Evolutionary conservation across 2,888 invertebrate species (phyloP), one percentile per base, ranked within the genome.

Genomic region (Tolmerus cingulatus): DNA sequence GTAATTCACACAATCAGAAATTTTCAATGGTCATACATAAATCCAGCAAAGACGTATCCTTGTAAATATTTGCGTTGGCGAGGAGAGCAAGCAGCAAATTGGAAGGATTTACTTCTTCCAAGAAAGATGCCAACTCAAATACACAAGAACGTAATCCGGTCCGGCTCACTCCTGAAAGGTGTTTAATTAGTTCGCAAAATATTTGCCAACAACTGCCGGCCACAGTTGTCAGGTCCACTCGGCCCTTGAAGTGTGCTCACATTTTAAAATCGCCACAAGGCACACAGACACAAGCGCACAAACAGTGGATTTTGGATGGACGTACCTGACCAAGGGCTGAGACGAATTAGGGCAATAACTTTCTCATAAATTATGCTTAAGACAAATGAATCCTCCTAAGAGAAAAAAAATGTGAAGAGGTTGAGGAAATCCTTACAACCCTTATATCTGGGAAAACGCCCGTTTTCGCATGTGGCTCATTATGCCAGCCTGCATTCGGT

Each of bases 171-270:
- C 74, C 46, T 55, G 55, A 43, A 85, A 74, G 85, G 78, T 78
- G 78, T 86, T 86, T 86, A 86, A 86, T 86, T 86, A 86, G 86
- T 86, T 78, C 86, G 34, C 78, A 86, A 86, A 86, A 86, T 86
- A 86, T 86, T 86, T 86, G 78, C 66, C 16, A 40, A 74, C 74
- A 23, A 85, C 85, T 85, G 84, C 40, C 74, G 19, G 23, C 78
- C 78, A 27, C 43, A 40, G 30, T 34, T n/a, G 51, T 55, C 27
- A 37, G 27, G 55, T 82, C 23, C 19, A 46, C 43, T 79, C 12
- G 27, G 43, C 12, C 46, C 82, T 34, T 55, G 19, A 82, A 34
- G 51, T 82, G 55, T 55, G 55, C 16, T 66, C 66, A 66, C 46
- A 23, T 79, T 79, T 46, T 40, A 79, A 79, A 79, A 79, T 79